Evolutionary conservation across 2,888 invertebrate species (phyloP).

Genomic region (Callyntrura guangdongensis): DNA sequence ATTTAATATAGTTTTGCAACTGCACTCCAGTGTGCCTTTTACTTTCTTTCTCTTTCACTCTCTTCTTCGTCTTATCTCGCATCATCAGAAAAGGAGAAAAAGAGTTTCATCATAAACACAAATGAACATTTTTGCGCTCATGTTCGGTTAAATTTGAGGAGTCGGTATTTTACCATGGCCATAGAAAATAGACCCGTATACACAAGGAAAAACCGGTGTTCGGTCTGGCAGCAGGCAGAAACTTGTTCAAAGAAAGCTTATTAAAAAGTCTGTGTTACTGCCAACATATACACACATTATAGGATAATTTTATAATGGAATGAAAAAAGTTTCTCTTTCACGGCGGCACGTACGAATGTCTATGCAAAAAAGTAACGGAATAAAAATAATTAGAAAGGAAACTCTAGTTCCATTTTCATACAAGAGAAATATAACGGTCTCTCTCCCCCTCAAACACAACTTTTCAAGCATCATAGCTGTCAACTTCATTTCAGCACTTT

Average conservation of each 20-base stretch:
- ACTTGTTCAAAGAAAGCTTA: constrained; percentile 13
- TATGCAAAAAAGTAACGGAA: not conserved
- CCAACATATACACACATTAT: constrained; percentile 25
- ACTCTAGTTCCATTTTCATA: constrained; percentile 17
- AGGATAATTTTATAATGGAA: constrained; percentile 19
- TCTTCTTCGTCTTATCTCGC: constrained; percentile 28
- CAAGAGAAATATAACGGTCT: not conserved
- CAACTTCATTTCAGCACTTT: constrained; percentile 68
- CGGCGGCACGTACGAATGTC: not conserved
- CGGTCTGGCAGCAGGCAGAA: not conserved
- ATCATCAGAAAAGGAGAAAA: constrained; percentile 3
- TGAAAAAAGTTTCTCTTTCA: constrained; percentile 14
- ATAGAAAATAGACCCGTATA: not conserved
- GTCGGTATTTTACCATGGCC: not conserved
- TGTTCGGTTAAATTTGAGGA: not conserved
- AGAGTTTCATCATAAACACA: constrained; percentile 64
- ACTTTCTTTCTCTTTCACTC: constrained; percentile 41
- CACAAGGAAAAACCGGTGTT: not conserved
- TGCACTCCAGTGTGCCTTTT: constrained; percentile 72
- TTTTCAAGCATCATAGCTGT: constrained; percentile 55
- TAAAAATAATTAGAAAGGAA: constrained; percentile 14
- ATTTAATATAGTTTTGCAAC: constrained; percentile 75
- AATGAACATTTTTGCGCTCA: constrained; percentile 61
- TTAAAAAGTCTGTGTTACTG: constrained; percentile 17
- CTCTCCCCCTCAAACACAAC: constrained; percentile 10